These are phyloP conservation scores for Nebria salina DNA, from an alignment of 2,888 invertebrate genomes.

Conservation along the genomic window DNA sequence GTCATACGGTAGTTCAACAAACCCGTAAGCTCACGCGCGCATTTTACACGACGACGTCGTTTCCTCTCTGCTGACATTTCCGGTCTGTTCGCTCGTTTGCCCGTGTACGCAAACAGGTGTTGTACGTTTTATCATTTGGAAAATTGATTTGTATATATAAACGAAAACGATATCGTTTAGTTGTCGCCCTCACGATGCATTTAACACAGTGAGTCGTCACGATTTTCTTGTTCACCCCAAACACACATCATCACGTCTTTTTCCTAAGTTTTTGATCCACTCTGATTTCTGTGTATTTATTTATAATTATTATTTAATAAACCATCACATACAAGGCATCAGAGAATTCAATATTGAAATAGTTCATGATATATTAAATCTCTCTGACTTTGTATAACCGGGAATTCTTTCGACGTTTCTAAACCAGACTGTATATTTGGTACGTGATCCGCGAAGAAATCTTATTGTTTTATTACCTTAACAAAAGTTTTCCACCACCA, in stretches of 20 bases:
- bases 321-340: no score
- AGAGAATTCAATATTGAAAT: background rate
- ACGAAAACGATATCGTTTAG: background rate
- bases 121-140: constrained; percentile 1
- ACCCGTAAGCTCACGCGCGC: constrained; percentile 1
- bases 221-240: background rate
- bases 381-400: background rate
- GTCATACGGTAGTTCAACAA: background rate
- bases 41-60: background rate
- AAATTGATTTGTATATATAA: constrained; percentile 1
- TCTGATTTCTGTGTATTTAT: no score
- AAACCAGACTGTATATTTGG: background rate
- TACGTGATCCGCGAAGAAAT: constrained; percentile 17
- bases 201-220: background rate
- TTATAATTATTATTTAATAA: no score
- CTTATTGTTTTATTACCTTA: constrained; percentile 40
- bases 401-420: background rate
- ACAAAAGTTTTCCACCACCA: constrained; percentile 32
- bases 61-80: background rate
- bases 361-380: background rate
- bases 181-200: background rate
- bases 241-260: no score
- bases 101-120: background rate
- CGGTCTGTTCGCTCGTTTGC: background rate
- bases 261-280: no score